These are phyloP conservation scores for Mustelus asterias DNA, from an alignment of 2,113 vertebrate species.

Conservation along the genomic window DNA sequence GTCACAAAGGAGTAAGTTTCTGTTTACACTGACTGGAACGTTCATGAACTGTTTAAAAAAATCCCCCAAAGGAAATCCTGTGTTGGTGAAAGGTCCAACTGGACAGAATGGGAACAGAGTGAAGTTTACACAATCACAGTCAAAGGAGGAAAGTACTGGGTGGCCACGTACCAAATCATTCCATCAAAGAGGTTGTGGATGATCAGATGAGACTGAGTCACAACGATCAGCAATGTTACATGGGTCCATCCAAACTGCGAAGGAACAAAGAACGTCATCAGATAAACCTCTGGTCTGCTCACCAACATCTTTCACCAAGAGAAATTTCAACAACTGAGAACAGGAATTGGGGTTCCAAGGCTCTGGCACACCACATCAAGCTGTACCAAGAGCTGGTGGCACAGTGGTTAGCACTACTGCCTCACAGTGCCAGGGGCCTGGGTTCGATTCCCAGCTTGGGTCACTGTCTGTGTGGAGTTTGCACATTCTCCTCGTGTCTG, in stretches of 20 bases:
- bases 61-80: too few species aligned
- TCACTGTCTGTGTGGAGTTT: too few species aligned
- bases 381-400: not conserved
- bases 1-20: not conserved
- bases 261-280: slow-evolving; percentile 42
- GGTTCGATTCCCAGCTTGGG: too few species aligned
- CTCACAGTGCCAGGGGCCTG: too few species aligned
- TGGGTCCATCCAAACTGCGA: slow-evolving; percentile 96
- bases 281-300: not conserved
- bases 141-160: not conserved
- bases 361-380: not conserved
- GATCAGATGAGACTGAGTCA: slow-evolving; percentile 96
- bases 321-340: not conserved
- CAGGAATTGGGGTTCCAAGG: not conserved
- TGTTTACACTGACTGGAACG: not conserved
- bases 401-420: too few species aligned
- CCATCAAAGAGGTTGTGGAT: slow-evolving; percentile 98
- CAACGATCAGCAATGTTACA: slow-evolving; percentile 89
- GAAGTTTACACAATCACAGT: not conserved
- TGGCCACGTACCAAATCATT: slow-evolving; percentile 85
- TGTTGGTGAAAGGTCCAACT: not conserved
- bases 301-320: not conserved
- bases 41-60: not conserved
- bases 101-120: not conserved
- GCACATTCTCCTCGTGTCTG: too few species aligned